Evolutionary conservation across 2,888 invertebrate genomes (phyloP), one percentile per base, ranked within the genome.

Genomic region (Coleophora deauratella): DNA sequence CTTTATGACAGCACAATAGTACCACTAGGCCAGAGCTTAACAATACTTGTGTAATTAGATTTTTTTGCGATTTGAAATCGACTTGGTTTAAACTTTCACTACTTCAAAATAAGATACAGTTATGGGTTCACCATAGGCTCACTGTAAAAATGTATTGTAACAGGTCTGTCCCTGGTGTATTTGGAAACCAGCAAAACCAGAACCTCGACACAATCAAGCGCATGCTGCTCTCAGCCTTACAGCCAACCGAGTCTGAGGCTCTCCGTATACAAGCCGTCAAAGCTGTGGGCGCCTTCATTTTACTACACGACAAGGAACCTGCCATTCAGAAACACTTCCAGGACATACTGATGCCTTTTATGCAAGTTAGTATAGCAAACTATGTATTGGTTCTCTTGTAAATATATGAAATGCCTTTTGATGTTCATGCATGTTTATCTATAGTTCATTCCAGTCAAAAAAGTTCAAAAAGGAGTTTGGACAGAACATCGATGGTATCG

Each of bases 181-280:
- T 99, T 88, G 99, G 99, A 32, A 96, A 96, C 72, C 94, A 96
- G 66, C 97, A 99, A 72, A 88, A 90, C 49, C 93, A 95, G 66
- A 97, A 98, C 75, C 75, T 99, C 51, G 93, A 94, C 59, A 89
- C 97, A 30, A 98, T 99, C 59, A 98, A 98, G 70, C 95, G 96
- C 74, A 98, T 98, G 98, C 76, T 98, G 57, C 88, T 92, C 47
- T 93, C 95, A 58, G 93, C 95, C 44, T 84, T 96, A 45, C 88
- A 91, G 50, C 91, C 93, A 33, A 85, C 87, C n/a, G 87, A 90
- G 53, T 88, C 91, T 50, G 90, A 91, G 46, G 91, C 91, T 55
- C 93, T 95, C 3, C 89, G 92, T 54, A 90, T 91, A 51, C 94
- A 95, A 79, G 94, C 94, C 1, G 94, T 94, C 1, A 89, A 94